These are phyloP conservation scores for Condylura cristata DNA, from an alignment of 2,113 vertebrate species.

Conservation along the genomic window DNA sequence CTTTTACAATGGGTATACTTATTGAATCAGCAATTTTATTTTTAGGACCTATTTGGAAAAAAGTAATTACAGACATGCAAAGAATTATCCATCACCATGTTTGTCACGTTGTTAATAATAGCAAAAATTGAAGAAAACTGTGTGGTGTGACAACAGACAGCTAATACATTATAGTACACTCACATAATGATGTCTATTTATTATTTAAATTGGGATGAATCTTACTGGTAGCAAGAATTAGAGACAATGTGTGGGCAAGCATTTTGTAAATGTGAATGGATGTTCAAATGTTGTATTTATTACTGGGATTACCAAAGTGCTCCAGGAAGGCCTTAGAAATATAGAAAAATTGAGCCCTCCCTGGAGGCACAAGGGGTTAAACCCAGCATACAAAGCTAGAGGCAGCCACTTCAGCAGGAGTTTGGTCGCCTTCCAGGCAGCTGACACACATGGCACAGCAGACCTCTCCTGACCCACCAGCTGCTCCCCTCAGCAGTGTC, in stretches of 20 bases:
- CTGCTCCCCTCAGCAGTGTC: too few species aligned
- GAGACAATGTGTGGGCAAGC: slow-evolving; percentile 16
- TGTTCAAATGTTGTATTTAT: background rate
- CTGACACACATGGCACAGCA: too few species aligned
- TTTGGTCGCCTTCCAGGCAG: too few species aligned
- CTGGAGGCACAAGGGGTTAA: too few species aligned
- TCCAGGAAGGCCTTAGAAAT: background rate
- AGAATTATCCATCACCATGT: background rate
- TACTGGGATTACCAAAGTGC: background rate
- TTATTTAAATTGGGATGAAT: slow-evolving; percentile 29
- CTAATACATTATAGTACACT: background rate
- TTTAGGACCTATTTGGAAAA: slow-evolving; percentile 39
- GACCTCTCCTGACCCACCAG: too few species aligned
- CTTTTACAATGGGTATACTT: background rate
- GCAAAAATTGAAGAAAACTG: background rate
- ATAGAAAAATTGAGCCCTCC: too few species aligned
- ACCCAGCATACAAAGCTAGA: too few species aligned
- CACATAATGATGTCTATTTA: background rate
- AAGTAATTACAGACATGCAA: slow-evolving; percentile 26
- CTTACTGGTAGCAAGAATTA: slow-evolving; percentile 14
- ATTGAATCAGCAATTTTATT: slow-evolving; percentile 30
- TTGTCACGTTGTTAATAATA: slow-evolving; percentile 16
- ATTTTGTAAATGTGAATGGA: background rate
- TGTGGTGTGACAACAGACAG: background rate
- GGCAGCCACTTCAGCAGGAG: too few species aligned